Evolutionary conservation across 37 sponge, comb jelly and placozoan species (phyloP).

Genomic region (Spongilla lacustris): DNA sequence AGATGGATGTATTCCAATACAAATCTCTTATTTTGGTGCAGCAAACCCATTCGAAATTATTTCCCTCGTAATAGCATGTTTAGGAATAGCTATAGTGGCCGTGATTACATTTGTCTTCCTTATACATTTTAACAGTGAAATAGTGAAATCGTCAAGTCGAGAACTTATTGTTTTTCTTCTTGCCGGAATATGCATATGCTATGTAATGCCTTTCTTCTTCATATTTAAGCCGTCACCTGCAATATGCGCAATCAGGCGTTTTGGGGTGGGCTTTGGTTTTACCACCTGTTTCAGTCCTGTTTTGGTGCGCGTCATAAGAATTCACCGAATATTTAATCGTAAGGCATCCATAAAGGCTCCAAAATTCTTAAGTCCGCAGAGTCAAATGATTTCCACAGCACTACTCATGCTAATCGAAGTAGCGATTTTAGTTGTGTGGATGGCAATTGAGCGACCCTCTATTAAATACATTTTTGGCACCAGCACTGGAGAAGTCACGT

Average conservation of each 20-base stretch:
- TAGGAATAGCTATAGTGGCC: constrained; percentile 30
- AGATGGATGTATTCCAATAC: constrained; percentile 38
- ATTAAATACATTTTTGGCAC: background rate
- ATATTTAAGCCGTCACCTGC: constrained; percentile 35
- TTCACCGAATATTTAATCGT: constrained; percentile 69
- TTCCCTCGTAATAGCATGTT: constrained; percentile 20
- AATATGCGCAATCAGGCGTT: constrained; percentile 48
- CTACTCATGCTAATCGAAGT: background rate
- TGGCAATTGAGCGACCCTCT: background rate
- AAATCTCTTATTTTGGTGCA: constrained; percentile 30
- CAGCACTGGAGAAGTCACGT: constrained; percentile 9
- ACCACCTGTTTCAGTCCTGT: constrained; percentile 43
- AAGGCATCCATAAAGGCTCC: background rate
- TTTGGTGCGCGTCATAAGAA: constrained; percentile 60
- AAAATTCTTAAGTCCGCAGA: background rate
- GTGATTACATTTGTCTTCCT: constrained; percentile 31
- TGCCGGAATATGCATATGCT: constrained; percentile 52
- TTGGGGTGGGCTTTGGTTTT: constrained; percentile 41
- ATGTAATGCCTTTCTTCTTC: constrained; percentile 40
- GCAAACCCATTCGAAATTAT: constrained; percentile 22
- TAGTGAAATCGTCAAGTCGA: constrained; percentile 75
- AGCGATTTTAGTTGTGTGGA: background rate
- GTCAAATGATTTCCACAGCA: background rate
- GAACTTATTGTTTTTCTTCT: constrained; percentile 67
- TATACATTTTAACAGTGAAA: constrained; percentile 9